These are phyloP conservation scores for Sminthurinus aureus DNA, from an alignment of 2,888 invertebrate species.

Conservation along the genomic window DNA sequence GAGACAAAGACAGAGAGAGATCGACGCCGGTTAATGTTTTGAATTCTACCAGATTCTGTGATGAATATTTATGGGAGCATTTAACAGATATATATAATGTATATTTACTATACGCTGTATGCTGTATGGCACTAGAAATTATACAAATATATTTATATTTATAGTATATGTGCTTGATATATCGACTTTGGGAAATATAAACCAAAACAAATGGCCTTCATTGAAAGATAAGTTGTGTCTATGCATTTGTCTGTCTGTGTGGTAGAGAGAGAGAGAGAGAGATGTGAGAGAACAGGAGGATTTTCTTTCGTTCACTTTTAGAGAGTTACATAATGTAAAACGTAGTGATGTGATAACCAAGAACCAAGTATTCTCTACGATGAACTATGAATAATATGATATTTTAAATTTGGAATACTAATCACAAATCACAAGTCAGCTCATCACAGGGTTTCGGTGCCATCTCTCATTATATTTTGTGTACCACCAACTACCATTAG, in stretches of 20 bases:
- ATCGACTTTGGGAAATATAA: conserved; percentile 14
- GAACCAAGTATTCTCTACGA: no score
- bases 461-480: no score
- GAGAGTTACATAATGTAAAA: not conserved
- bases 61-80: conserved; percentile 32
- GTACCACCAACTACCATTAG: no score
- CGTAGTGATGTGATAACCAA: not conserved
- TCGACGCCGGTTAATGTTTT: not conserved
- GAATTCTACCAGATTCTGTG: not conserved
- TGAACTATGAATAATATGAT: not conserved
- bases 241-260: not conserved
- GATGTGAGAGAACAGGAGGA: not conserved
- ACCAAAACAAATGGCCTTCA: conserved; percentile 29
- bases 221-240: conserved; percentile 21
- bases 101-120: no score
- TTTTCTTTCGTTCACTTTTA: not conserved
- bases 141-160: no score
- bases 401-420: not conserved
- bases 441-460: not conserved
- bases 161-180: not conserved
- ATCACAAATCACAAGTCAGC: not conserved
- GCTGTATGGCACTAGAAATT: no score
- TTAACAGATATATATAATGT: not conserved
- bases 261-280: not conserved
- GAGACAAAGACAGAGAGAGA: no score